Base-by-base conservation (phyloP, 2,888 invertebrate genomes). In the Dryocosmus kuriphilus region DNA sequence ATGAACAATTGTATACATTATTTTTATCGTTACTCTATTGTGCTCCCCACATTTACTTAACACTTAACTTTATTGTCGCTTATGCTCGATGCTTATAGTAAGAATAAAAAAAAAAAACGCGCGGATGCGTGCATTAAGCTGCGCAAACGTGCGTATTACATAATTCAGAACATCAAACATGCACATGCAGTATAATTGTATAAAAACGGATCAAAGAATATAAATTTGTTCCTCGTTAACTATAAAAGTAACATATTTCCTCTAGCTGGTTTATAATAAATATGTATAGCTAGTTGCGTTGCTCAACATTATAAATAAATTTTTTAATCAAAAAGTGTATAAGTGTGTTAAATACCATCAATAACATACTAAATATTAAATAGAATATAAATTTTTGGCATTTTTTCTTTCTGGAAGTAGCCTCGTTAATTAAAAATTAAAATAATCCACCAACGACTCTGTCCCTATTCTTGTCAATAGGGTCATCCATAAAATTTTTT, bases 111-210 rank as follows among this genome's bases (percentile, higher is more conserved):
- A 79, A 80, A 79, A 74, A 78, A 78, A 79, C 82, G 74, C 80
- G 76, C 81, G 80, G 67, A 77, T 67, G 83, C 75, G 81, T 83
- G 80, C 82, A 75, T 71, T 76, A 85, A 84, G 82, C 82, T 82
- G 83, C 78, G 79, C 82, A 83, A 82, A 83, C 80, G 82, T 84
- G 85, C 83, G 79, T 83, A 67, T 74, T 63, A 77, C 77, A 80
- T 77, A 81, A 79, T 82, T 77, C 77, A 80, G 76, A 82, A 77
- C 79, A 79, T 79, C 75, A 71, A 62, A 46, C 82, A 81, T 81
- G 82, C 82, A 81, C 82, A 82, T 82, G 82, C 82, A 77, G 77
- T 41, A 41, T 41, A 41, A 16, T 16, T 41, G 38, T 22, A 46
- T 67, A 67, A 30, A 67, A 67, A 46, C 46, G 46, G 16, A 67